phyloP scores from a whole-genome alignment of 2,888 invertebrate genomes.

The Suillia variegata region DNA sequence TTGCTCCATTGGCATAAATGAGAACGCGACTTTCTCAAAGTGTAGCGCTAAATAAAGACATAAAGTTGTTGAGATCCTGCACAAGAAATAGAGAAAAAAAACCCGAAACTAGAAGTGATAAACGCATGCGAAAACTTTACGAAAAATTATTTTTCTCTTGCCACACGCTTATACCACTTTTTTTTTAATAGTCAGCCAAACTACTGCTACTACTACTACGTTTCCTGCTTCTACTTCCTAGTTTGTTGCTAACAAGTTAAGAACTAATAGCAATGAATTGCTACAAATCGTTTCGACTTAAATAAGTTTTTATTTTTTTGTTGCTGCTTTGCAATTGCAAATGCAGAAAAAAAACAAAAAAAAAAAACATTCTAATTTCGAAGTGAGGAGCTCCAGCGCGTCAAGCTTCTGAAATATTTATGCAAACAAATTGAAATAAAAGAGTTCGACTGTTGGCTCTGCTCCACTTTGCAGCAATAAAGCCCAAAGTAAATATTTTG shows the following conservation, averaged over 20 bases:
- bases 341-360: no score
- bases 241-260: neutral
- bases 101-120: constrained; percentile 44
- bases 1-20: no score
- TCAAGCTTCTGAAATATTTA: constrained; percentile 48
- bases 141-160: neutral
- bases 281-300: constrained; percentile 52
- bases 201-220: constrained; percentile 15
- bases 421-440: constrained; percentile 58
- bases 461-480: constrained; percentile 38
- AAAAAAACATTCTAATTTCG: constrained; percentile 49
- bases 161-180: constrained; percentile 26
- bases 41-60: no score
- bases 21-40: no score
- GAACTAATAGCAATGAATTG: constrained; percentile 52
- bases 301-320: constrained; percentile 26
- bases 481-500: constrained; percentile 38
- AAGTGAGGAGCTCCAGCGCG: constrained; percentile 2
- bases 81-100: neutral
- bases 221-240: constrained; percentile 30
- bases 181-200: no score
- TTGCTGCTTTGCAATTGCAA: constrained; percentile 35
- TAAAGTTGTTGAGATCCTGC: neutral
- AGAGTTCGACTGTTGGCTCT: constrained; percentile 33
- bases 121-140: constrained; percentile 49